Evolutionary conservation across 30 jellyfish, hydroid and myxozoan genomes (phyloP).

Genomic region (Nemopilema nomurai): DNA sequence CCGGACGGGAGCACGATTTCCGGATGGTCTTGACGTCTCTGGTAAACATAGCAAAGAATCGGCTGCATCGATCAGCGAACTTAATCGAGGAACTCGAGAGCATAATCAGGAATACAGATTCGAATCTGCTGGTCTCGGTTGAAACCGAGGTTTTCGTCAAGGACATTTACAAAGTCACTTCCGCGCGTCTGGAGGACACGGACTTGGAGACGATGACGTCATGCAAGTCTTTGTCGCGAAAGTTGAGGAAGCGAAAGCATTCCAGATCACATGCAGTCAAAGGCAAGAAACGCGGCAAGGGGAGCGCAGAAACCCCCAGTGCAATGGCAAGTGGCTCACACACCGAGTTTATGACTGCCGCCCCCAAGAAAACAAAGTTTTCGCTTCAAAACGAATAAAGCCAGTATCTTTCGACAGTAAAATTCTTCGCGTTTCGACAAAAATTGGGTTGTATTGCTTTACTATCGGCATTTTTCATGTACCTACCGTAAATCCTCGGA

Average conservation of each 20-base stretch:
- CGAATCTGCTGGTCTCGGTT: conserved; percentile 30
- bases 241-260: not conserved
- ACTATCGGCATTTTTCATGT: not conserved
- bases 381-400: not conserved
- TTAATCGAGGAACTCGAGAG: conserved; percentile 47
- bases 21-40: conserved; percentile 33
- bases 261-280: not conserved
- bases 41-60: conserved; percentile 40
- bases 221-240: not conserved
- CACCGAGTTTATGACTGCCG: not conserved
- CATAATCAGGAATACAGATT: conserved; percentile 1
- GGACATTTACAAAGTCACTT: conserved; percentile 28
- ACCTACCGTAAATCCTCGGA: no score
- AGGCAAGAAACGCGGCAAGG: not conserved
- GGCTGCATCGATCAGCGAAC: conserved; percentile 45
- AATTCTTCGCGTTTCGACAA: not conserved
- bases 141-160: conserved; percentile 38
- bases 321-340: not conserved
- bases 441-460: not conserved
- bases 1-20: conserved; percentile 54
- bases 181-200: conserved; percentile 22
- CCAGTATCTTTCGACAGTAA: not conserved
- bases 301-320: not conserved
- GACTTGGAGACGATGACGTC: not conserved
- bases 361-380: not conserved